Evolutionary conservation across 1,140 invertebrate species (phyloP), one percentile per base, ranked within the genome.

Genomic region (Elymnias hypermnestra): DNA sequence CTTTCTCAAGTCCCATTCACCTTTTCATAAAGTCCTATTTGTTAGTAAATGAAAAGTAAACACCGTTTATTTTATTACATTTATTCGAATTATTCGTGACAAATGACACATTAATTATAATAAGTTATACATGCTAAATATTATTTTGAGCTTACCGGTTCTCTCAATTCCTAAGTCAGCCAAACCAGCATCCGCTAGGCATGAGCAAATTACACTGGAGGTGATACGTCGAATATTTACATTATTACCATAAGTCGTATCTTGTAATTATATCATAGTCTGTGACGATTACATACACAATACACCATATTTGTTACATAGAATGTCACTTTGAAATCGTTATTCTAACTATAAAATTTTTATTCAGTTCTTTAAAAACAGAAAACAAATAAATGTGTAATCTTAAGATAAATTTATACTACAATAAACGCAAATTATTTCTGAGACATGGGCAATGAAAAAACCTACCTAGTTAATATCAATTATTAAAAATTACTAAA

Each of bases 101-200:
- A 79, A 78, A 77, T 76, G 54, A 73, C 68, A 65, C 73, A 65
- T 42, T 61, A 61, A 57, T 57, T 55, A 71, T 67, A 67, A 63
- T 61, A 64, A 46, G 22, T 57, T 63, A 51, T 63, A 63, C 62
- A 56, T 36, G 56, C 70, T 82, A 77, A 72, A 52, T 70, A 67
- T 69, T 63, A 72, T 63, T 57, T 81, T 83, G 78, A 83, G 78
- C 75, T 70, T 77, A 76, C 63, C 64, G 63, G 57, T 82, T 77
- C 59, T 72, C 64, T 82, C 77, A 82, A 82, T 83, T 83, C 75
- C 78, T 83, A 77, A 68, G 53, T 77, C 67, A 77, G 72, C 64
- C 72, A 77, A 68, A 66, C 64, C 57, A 63, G 53, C 56, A 61
- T 56, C 58, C 46, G 46, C 50, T 38, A 47, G 45, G 51, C 35